Evolutionary conservation across 1,140 invertebrate genomes (phyloP).

Genomic region (Colletes gigas): DNA sequence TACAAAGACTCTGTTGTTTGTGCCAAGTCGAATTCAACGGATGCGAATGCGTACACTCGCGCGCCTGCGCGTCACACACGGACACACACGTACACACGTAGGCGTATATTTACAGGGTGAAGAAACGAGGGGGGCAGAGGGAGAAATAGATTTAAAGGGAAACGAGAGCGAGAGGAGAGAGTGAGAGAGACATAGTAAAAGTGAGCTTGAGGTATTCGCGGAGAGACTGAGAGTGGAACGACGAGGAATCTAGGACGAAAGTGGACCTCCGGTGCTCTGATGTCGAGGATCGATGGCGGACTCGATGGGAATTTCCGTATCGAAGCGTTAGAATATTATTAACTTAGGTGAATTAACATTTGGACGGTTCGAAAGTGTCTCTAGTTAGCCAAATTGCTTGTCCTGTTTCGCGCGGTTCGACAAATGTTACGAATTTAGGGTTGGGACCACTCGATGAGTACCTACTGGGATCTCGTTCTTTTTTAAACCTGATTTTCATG

Average conservation of each 20-base stretch:
- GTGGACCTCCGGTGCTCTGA: neutral
- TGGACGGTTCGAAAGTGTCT: no score
- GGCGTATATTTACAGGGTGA: constrained; percentile 11
- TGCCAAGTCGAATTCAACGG: constrained; percentile 64
- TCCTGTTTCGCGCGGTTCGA: no score
- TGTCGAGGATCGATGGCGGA: neutral
- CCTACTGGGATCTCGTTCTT: no score
- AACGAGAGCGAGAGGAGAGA: neutral
- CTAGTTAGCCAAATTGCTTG: no score
- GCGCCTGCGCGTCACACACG: neutral
- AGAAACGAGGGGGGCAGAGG: neutral
- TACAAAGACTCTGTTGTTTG: constrained; percentile 68
- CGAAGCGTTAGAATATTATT: neutral
- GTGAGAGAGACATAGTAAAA: neutral
- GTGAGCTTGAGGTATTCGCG: neutral
- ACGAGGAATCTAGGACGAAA: neutral
- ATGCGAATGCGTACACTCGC: constrained; percentile 37
- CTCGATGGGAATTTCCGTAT: neutral
- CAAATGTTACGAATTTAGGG: no score
- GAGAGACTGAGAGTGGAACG: constrained; percentile 36
- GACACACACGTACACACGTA: constrained; percentile 8
- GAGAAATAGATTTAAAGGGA: constrained; percentile 12
- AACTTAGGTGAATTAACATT: no score
- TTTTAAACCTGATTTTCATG: no score
- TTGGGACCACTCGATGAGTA: no score